Evolutionary conservation across 2,888 invertebrate species (phyloP), one percentile per base, ranked within the genome.

Genomic region (Sinhomidia bicolor): DNA sequence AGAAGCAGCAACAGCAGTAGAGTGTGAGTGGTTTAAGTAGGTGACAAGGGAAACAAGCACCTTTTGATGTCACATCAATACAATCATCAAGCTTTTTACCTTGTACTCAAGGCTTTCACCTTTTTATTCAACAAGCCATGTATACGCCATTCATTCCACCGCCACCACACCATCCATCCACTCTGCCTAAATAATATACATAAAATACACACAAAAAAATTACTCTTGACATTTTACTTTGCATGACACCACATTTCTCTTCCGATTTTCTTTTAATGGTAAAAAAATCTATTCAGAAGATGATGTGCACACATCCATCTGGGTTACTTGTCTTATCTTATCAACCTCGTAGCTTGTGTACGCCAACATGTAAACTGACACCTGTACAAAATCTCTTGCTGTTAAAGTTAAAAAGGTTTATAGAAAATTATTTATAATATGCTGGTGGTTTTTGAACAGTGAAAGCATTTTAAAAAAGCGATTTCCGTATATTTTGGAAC

Each of bases 51-150:
- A 29, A 81, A n/a, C n/a, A n/a, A n/a, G n/a, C 81, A 71, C 57
- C 74, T 80, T 81, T 86, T 86, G 85, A 85, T 79, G 79, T 85
- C 68, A 68, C 36, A 41, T 41, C 68, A 68, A 20, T 41, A 23
- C 12, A 68, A 36, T 26, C 36, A n/a, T n/a, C 36, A 36, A 47
- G 20, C 7, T 20, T 41, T 68, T 36, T 26, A 1, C 41, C 17
- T 20, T 36, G n/a, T 32, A 20, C 9, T 68, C 68, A 29, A 32
- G n/a, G 36, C 41, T 36, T 41, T n/a, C 20, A 6, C n/a, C 6
- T 36, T 65, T n/a, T 1, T n/a, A 32, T 1, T 60, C 60, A 12
- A 29, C 2, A 60, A 10, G 60, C 60, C 60, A 23, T 29, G 36
- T 36, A n/a, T n/a, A n/a, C n/a, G 26, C 6, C 65, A 65, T 36